A percentile compares a stretch with the other conserved stretches of the same genome.
Conservation (phyloP, 30 jellyfish, hydroid and myxozoan genomes). For the Hydractinia symbiolongicarpus region DNA sequence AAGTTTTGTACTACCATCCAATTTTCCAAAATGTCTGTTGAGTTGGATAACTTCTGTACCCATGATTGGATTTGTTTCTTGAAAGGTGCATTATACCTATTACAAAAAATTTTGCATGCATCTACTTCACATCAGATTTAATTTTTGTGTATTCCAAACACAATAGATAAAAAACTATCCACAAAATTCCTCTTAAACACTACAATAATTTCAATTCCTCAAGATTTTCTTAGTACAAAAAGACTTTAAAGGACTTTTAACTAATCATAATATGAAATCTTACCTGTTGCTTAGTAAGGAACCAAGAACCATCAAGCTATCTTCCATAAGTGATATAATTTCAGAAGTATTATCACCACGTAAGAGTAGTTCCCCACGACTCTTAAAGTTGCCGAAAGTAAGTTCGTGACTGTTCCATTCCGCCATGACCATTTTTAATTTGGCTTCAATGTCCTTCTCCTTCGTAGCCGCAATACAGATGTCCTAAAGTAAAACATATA, state of each 20-base stretch:
- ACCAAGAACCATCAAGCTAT: constrained; percentile 81
- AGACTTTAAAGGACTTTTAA: no score
- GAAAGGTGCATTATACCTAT: constrained; percentile 74
- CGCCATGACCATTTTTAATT: constrained; percentile 55
- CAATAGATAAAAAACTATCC: no score
- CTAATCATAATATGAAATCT: no score
- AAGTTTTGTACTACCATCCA: constrained; percentile 81
- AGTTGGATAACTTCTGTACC: constrained; percentile 63
- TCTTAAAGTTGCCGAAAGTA: constrained; percentile 54
- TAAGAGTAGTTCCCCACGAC: constrained; percentile 75
- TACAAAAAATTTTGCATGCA: background rate
- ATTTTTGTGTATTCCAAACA: no score
- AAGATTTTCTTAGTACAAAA: no score
- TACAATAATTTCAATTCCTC: no score
- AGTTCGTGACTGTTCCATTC: constrained; percentile 85
- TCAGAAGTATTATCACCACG: constrained; percentile 77
- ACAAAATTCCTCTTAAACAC: no score
- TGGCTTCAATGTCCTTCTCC: constrained; percentile 83
- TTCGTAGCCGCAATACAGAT: constrained; percentile 78
- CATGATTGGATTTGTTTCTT: constrained; percentile 72
- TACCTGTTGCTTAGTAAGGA: constrained; percentile 81
- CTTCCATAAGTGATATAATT: constrained; percentile 76
- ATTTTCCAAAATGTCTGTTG: constrained; percentile 68
- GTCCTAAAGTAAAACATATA: constrained; percentile 35
- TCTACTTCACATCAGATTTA: no score